phyloP scores from a whole-genome alignment of 2,113 vertebrate genomes.

The Maccullochella peelii region DNA sequence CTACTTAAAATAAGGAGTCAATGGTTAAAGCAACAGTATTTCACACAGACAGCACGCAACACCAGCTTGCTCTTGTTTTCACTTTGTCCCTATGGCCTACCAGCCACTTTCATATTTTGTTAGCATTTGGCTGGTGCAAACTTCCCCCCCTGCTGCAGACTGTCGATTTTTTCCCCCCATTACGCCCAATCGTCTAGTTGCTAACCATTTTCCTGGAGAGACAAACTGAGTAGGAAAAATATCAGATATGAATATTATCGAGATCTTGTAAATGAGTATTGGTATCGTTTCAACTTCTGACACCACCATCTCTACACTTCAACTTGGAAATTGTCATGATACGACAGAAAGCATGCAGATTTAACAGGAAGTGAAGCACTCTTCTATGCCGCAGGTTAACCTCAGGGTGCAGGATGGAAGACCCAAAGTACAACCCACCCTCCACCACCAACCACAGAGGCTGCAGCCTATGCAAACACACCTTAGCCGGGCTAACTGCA shows the following conservation, averaged over 20 bases:
- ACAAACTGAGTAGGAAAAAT: too few species aligned
- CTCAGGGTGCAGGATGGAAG: neutral
- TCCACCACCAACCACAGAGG: neutral
- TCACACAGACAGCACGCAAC: neutral
- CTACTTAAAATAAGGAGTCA: neutral
- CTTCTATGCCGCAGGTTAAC: neutral
- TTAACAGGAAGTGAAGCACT: neutral
- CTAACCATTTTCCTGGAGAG: too few species aligned
- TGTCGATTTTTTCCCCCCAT: too few species aligned
- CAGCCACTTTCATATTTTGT: too few species aligned
- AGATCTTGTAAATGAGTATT: too few species aligned
- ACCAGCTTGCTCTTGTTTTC: neutral
- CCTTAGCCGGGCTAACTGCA: neutral
- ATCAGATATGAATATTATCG: too few species aligned
- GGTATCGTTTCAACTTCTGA: too few species aligned
- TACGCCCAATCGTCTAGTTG: too few species aligned
- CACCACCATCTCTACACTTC: too few species aligned
- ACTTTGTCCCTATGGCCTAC: neutral
- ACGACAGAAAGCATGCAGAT: neutral
- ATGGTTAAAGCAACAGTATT: neutral
- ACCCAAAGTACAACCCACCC: neutral
- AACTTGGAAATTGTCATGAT: too few species aligned
- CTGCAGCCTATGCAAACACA: slow-evolving; percentile 29
- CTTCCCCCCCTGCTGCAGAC: too few species aligned
- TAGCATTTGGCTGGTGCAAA: too few species aligned